A percentile compares a stretch with the other conserved stretches of the same genome.
These are phyloP conservation scores for Chalcosyrphus nemorum DNA, from an alignment of 2,888 invertebrate species.

Conservation along the genomic window DNA sequence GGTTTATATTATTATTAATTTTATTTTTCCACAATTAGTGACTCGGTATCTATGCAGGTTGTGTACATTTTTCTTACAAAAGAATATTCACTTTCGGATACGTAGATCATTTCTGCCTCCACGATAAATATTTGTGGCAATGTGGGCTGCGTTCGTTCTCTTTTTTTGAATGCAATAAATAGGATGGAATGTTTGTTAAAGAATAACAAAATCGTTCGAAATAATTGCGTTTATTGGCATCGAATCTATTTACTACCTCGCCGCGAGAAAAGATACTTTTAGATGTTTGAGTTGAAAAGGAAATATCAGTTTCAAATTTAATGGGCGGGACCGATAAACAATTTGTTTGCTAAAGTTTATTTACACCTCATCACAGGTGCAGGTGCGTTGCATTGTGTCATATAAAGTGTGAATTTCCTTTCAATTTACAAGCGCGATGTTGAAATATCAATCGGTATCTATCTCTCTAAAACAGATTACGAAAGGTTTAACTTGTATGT, in stretches of 20 bases:
- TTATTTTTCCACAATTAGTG: background rate
- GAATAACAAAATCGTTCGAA: background rate
- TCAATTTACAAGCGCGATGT: too few species aligned
- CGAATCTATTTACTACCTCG: background rate
- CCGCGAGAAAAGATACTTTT: background rate
- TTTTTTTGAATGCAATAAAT: background rate
- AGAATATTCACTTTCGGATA: background rate
- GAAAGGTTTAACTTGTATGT: too few species aligned
- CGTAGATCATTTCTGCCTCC: background rate
- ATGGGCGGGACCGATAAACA: too few species aligned
- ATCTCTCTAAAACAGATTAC: too few species aligned
- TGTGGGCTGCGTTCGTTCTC: background rate
- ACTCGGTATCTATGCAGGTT: background rate
- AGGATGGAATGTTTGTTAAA: background rate
- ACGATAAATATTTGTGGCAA: background rate
- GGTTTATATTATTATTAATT: background rate
- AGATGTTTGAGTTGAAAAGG: background rate
- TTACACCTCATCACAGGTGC: too few species aligned
- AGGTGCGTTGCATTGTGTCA: too few species aligned
- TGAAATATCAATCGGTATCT: too few species aligned
- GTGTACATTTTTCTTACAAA: background rate
- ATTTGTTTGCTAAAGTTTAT: too few species aligned
- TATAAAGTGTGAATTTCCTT: too few species aligned
- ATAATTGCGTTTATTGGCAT: background rate
- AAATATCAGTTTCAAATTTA: background rate